Evolutionary conservation across 2,113 vertebrate genomes (phyloP), one percentile per base, ranked within the genome.

Genomic region (Colaptes auratus): DNA sequence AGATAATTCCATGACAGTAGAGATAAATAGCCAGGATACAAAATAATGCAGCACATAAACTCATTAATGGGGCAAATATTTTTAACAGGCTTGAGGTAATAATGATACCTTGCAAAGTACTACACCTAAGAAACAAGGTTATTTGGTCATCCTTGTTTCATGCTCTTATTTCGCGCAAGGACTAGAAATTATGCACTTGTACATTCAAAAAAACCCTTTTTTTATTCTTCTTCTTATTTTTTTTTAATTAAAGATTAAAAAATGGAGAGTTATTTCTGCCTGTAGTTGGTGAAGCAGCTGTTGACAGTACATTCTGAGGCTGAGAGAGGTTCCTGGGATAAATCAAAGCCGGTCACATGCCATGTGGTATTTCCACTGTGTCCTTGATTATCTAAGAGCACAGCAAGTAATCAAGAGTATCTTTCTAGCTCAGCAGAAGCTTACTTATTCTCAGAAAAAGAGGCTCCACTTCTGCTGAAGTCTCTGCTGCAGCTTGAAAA

Each of bases 391-490:
- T 92, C 94, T 89, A 87, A 89, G 71, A 85, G 91, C 95, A 95
- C 94, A 95, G 89, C 91, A 96, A 96, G 92, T 89, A 92, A 96
- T 95, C 92, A 80, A 82, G 89, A 92, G 60, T 92, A 91, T 95
- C 87, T 82, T 92, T 93, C 89, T 78, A 88, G 91, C 87, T 92
- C 92, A 89, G 91, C 67, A 95, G 75, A 95, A 92, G 75, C 72
- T 93, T 75, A 89, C 71, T 77, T 73, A 79, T 92, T 80, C 72
- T 71, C 75, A 64, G 82, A 82, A 86, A 96, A 90, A 72, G 71
- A 88, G 67, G 42, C 33, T 92, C 69, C 52, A 89, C 92, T 89
- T 95, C 78, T 91, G 55, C 64, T 87, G 71, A 92, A 79, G 72
- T 66, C 81, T 85, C 78, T 93, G 36, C 60, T 71, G 14, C 64